These are phyloP conservation scores for Holotrichia oblita DNA, from an alignment of 1,140 invertebrate genomes.

Conservation along the genomic window DNA sequence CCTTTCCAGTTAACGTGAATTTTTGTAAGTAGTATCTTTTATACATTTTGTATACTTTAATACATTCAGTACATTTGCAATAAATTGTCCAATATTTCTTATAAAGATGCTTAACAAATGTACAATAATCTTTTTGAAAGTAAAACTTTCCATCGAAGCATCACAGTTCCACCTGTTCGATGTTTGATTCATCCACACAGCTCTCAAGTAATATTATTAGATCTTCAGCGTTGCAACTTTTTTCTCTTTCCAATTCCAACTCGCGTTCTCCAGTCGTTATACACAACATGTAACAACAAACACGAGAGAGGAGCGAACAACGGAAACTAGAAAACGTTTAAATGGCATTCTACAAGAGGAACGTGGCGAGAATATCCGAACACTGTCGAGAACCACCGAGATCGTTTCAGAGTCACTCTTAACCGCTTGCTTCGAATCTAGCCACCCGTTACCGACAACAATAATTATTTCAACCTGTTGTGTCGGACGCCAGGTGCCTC, in stretches of 20 bases:
- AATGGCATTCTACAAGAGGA: conserved; percentile 20
- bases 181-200: not conserved
- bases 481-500: conserved; percentile 33
- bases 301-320: conserved; percentile 14
- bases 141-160: too few relatives aligned
- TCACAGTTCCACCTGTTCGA: too few relatives aligned
- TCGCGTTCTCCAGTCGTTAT: conserved; percentile 4
- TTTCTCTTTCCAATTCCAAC: not conserved
- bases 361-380: not conserved
- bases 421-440: conserved; percentile 9
- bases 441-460: conserved; percentile 31
- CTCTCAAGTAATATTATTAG: conserved; percentile 7
- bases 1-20: too few relatives aligned
- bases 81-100: too few relatives aligned
- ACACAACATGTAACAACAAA: conserved; percentile 22
- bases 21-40: too few relatives aligned
- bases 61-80: too few relatives aligned
- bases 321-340: conserved; percentile 35
- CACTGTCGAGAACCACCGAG: not conserved
- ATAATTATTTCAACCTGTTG: conserved; percentile 35
- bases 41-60: too few relatives aligned
- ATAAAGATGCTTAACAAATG: too few relatives aligned
- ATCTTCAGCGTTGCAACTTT: not conserved
- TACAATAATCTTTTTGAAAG: too few relatives aligned
- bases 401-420: not conserved